phyloP scores from a whole-genome alignment of 1,140 invertebrate species.

The Pseudoatta argentina region DNA sequence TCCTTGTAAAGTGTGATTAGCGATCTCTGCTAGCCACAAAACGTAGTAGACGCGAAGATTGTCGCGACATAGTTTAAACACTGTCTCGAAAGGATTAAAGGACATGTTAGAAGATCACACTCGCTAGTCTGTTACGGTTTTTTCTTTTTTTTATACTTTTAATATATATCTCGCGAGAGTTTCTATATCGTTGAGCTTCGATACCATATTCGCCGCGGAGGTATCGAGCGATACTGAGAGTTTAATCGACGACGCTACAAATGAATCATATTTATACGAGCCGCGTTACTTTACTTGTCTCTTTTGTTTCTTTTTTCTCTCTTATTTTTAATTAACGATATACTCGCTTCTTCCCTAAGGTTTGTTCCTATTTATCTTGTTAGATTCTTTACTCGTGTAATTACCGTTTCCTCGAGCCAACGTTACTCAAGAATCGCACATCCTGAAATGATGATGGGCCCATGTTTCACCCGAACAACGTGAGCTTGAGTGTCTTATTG shows the following conservation, averaged over 20 bases:
- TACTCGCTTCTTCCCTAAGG: constrained; percentile 57
- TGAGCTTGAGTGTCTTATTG: neutral
- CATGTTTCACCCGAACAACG: neutral
- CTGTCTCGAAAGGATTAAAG: constrained; percentile 39
- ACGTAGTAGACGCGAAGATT: neutral
- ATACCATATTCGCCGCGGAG: neutral
- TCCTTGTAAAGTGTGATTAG: neutral
- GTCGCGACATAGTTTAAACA: neutral
- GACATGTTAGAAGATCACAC: constrained; percentile 60
- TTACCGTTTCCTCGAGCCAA: constrained; percentile 51
- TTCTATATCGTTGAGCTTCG: constrained; percentile 38
- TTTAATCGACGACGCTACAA: constrained; percentile 22
- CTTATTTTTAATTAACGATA: constrained; percentile 53
- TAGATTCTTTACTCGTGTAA: constrained; percentile 55
- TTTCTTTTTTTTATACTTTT: constrained; percentile 66
- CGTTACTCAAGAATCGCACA: neutral
- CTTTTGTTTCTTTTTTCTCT: neutral
- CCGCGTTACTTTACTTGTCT: constrained; percentile 25
- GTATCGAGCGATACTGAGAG: constrained; percentile 33
- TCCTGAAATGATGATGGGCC: neutral
- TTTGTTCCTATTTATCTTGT: constrained; percentile 47
- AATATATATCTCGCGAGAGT: constrained; percentile 49
- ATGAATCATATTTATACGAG: constrained; percentile 38
- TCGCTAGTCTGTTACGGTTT: constrained; percentile 71
- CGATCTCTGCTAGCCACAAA: neutral